Base-by-base conservation (phyloP, 2,113 vertebrate species). In the Colius striatus region DNA sequence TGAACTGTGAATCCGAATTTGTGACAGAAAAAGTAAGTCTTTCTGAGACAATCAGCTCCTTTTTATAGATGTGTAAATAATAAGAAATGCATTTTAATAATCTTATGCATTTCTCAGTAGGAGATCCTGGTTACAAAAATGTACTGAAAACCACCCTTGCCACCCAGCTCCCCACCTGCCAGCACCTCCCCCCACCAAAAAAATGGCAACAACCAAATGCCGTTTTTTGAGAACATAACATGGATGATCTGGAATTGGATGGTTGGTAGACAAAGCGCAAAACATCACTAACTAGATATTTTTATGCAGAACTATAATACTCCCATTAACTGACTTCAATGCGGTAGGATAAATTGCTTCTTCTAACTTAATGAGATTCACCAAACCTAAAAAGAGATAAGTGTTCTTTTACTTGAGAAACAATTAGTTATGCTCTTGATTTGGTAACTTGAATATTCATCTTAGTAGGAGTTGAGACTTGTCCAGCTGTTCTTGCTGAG, bases 381-480 rank as follows among this genome's bases (percentile, higher is more conserved):
- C 55, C 77, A 91, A 96, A 77, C 80, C 63, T 96, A 50, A 93
- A 93, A 62, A 93, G 53, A 78, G 87, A 79, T 95, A 73, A 90
- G 55, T 91, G 58, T 84, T 79, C 72, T 79, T 81, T 95, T 82
- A 92, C 95, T 87, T 95, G 80, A 92, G 85, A 95, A 83, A 89
- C 90, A 91, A 96, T 96, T 95, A 93, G 71, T 95, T 97, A 91
- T 84, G 87, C 74, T 86, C 85, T 95, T 95, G 85, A 90, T 94
- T 96, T 95, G 94, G 51, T 95, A 89, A 95, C 87, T 83, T 89
- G 80, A 93, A 93, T 96, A 85, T 94, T 96, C 81, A 94, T 94
- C 89, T 95, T 95, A 85, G 80, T 86, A 95, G 78, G 73, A 95
- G 90, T 97, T 96, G 91, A 96, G 96, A 91, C 76, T 93, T 95